Evolutionary conservation across 2,797 vertebrate species (phyloP).

Genomic region (Orientallactaga sibirica): DNA sequence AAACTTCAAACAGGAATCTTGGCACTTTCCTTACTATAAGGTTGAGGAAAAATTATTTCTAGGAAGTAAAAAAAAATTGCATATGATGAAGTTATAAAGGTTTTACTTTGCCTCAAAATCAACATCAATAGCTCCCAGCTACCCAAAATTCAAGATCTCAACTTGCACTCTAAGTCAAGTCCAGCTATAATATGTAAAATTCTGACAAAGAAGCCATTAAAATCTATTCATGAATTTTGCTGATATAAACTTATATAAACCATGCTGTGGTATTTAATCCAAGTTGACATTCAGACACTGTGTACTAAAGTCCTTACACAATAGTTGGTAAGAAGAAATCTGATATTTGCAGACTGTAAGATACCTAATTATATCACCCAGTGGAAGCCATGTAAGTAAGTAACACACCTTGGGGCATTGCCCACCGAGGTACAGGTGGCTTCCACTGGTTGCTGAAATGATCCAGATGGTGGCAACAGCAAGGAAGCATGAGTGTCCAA

Average conservation of each 20-base stretch:
- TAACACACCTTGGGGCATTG: not conserved
- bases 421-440: not conserved
- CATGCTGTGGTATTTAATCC: not conserved
- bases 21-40: not conserved
- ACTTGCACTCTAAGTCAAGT: not conserved
- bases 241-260: not conserved
- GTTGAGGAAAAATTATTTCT: not conserved
- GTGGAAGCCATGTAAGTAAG: not conserved
- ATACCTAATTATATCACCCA: constrained; percentile 17
- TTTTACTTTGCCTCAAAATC: not conserved
- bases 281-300: not conserved
- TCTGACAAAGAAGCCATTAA: constrained; percentile 7
- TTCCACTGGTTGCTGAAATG: not conserved
- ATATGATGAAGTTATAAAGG: not conserved
- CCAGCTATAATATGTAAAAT: not conserved
- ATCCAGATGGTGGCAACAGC: not conserved
- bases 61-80: not conserved
- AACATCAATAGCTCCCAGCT: not conserved
- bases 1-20: not conserved
- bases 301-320: not conserved
- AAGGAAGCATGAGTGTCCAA: not conserved
- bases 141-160: not conserved
- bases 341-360: constrained; percentile 11
- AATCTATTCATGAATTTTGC: not conserved
- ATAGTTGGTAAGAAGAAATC: constrained; percentile 48